Percentiles rank a stretch among this genome's conserved stretches.
Evolutionary conservation across 1,140 invertebrate species (phyloP).

Genomic region (Tribolium castaneum): DNA sequence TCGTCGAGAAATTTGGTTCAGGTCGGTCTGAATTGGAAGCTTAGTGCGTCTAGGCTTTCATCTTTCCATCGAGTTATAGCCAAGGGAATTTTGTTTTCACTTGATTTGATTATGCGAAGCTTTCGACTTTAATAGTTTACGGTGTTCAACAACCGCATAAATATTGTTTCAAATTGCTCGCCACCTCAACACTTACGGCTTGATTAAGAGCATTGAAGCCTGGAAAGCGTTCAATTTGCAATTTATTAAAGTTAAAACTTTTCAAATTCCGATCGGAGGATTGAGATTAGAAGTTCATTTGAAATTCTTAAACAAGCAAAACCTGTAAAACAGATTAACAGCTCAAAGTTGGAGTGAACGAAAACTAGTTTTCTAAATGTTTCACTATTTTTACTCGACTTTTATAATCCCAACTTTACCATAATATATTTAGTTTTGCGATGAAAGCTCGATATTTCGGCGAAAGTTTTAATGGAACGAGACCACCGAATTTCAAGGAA

Average conservation of each 20-base stretch:
- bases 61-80: slow-evolving; percentile 4
- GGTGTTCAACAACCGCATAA: neutral
- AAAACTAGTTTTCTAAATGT: neutral
- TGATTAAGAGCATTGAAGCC: neutral
- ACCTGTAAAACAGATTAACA: neutral
- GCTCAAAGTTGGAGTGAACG: neutral
- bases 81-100: slow-evolving; percentile 2
- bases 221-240: neutral
- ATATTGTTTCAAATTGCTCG: no score
- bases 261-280: neutral
- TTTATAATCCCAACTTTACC: slow-evolving; percentile 12
- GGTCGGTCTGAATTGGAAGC: slow-evolving; percentile 13
- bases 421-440: slow-evolving; percentile 1
- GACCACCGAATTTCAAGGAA: slow-evolving; percentile 21
- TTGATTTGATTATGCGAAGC: slow-evolving; percentile 2
- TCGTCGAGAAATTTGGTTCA: slow-evolving; percentile 7
- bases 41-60: slow-evolving; percentile 31
- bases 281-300: neutral
- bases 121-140: neutral
- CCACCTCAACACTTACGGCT: neutral
- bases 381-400: slow-evolving; percentile 3
- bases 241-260: neutral
- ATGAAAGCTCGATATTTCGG: slow-evolving; percentile 16
- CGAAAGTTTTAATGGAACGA: slow-evolving; percentile 33
- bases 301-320: neutral